Base-by-base conservation (phyloP, 2,888 invertebrate species). In the Coecobrya sp. region DNA sequence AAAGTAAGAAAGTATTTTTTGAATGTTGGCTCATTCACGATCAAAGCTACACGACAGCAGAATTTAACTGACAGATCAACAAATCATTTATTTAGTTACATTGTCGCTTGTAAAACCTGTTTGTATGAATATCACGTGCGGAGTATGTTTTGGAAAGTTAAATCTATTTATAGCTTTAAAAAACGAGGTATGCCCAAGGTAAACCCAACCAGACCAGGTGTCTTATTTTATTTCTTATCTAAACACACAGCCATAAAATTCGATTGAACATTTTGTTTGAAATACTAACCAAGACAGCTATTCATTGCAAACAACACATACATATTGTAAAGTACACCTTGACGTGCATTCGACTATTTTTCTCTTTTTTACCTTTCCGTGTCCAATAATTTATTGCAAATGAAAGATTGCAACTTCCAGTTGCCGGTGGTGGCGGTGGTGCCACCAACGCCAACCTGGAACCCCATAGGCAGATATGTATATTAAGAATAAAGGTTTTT, bases 361-460 rank as follows among this genome's bases (percentile, higher is more conserved):
- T 68, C 7, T 30, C 2, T 19, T 8, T 68, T 5, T 68, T 0
- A 13, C 2, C 68, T 27, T 68, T 68, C 27, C 68, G 1, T 27
- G 68, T 68, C 27, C 13, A 3, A 68, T 68, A 27, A 30, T 68
- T 68, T 30, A 68, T 68, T 55, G 55, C 19, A 55, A 55, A 55
- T 55, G 55, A 16, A 55, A 55, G 19, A 55, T 55, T 55, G 19
- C 55, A n/a, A 55, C n/a, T 68, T 68, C 25, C 8, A 68, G 16
- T 16, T 27, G 4, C 19, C 22, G 25, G 16, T n/a, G n/a, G n/a
- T n/a, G n/a, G n/a, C n/a, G n/a, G n/a, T n/a, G 36, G 36, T 36
- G 36, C 36, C 36, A 36, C 36, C 36, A 36, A 36, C 3, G 7
- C 3, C 2, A 36, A 36, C 36, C 36, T 36, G 7, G 36, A 36